Base-by-base conservation (phyloP, 2,888 invertebrate genomes). In the Piscicola geometra region DNA sequence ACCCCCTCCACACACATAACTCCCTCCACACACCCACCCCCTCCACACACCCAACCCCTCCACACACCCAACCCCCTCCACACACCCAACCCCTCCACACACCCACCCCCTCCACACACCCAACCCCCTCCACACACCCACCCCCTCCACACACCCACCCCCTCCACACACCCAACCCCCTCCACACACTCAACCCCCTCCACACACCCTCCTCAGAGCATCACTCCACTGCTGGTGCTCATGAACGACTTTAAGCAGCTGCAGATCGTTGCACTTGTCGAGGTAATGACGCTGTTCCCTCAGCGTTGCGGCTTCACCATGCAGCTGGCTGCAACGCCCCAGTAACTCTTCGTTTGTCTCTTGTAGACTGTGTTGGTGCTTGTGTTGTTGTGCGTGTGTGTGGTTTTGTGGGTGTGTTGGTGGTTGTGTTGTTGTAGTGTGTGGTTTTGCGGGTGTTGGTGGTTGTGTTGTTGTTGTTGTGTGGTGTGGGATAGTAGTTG, bases 291-390 rank as follows among this genome's bases (percentile, higher is more conserved):
- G 5, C 25, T 21, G 64, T 21, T 64, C 9, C 25, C 15, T 5
- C 41, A n/a, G 9, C 64, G 21, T 5, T 64, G 64, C 64, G 5
- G 64, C n/a, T n/a, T 64, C n/a, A 3, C 30, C 30, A 3, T 64
- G 25, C n/a, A 64, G 9, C 64, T 12, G 5, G 5, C 21, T 28
- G 30, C 64, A 64, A 5, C 9, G 64, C 30, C 5, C 5, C 64
- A 28, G 9, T n/a, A 64, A 28, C 64, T 64, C 64, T 12, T 3
- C 64, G 30, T 64, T 64, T 28, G 5, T 64, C 21, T 3, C 64
- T 64, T 64, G 64, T 30, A 64, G n/a, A 9, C 30, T 30, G 64
- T 64, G 25, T 64, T 64, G 30, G 3, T 64, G 64, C 21, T 64
- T 3, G 3, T 64, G n/a, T 64, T 5, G n/a, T 64, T 5, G 25